Conservation (phyloP, 2,888 invertebrate species). For the Andrena praecox region DNA sequence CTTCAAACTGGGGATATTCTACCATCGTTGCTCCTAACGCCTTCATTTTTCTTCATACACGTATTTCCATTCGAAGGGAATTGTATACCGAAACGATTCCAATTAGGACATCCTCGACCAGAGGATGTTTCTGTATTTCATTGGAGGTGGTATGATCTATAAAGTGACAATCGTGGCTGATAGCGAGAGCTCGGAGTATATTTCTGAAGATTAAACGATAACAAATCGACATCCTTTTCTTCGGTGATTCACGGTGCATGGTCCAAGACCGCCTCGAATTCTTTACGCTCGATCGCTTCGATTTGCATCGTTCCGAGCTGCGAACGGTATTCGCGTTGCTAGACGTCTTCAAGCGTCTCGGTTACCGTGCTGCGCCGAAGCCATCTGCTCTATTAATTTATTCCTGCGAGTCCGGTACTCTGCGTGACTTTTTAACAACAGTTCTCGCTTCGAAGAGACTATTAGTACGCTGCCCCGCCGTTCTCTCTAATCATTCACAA, state of each 20-base stretch:
- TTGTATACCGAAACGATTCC: no score
- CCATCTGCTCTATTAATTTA: not conserved
- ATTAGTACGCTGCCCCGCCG: no score
- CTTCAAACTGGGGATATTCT: not conserved
- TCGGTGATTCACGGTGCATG: constrained; percentile 52
- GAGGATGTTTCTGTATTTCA: no score
- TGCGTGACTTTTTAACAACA: no score
- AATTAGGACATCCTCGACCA: no score
- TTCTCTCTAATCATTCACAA: no score
- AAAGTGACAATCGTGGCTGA: not conserved
- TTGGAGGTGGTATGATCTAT: no score
- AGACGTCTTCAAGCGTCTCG: constrained; percentile 20
- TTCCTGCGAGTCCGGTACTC: no score
- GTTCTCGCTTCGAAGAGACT: no score
- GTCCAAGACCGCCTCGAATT: constrained; percentile 53
- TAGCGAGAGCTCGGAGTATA: not conserved
- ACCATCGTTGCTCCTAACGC: not conserved
- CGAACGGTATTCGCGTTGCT: constrained; percentile 1
- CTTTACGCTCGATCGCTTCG: constrained; percentile 45
- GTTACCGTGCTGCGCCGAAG: constrained; percentile 17
- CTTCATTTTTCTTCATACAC: no score
- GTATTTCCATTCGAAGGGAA: no score
- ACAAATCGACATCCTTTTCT: constrained; percentile 34
- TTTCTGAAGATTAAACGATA: constrained; percentile 2
- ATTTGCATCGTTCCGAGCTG: constrained; percentile 36